These are phyloP conservation scores for Galago senegalensis DNA, from an alignment of 2,797 vertebrate genomes.

Conservation along the genomic window DNA sequence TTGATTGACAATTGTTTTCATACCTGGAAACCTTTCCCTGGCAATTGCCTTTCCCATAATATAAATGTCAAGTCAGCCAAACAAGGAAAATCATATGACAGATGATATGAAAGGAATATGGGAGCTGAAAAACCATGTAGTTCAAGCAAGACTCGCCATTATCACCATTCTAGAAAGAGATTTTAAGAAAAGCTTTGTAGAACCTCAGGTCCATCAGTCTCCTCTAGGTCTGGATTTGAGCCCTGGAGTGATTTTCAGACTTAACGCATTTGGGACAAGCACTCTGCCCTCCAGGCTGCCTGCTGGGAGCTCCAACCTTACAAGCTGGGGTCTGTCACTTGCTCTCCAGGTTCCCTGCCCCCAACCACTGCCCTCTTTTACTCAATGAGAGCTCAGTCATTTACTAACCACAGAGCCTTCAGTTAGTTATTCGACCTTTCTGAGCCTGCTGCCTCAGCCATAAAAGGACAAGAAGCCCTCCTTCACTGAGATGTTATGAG, in stretches of 20 bases:
- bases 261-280: neutral
- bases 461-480: neutral
- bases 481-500: neutral
- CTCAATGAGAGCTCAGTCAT: neutral
- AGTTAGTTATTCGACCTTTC: conserved; percentile 15
- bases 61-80: neutral
- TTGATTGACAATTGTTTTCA: conserved; percentile 39
- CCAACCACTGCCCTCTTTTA: neutral
- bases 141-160: conserved; percentile 90
- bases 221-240: neutral
- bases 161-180: conserved; percentile 90
- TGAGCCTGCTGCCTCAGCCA: neutral
- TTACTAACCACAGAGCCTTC: conserved; percentile 31
- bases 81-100: conserved; percentile 13
- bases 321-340: neutral
- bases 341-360: neutral
- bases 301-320: neutral
- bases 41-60: neutral
- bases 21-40: neutral
- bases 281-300: neutral
- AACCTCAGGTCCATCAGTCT: neutral
- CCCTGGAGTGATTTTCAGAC: neutral
- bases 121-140: neutral
- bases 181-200: conserved; percentile 25
- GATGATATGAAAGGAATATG: neutral